Percentiles rank a stretch among this genome's conserved stretches.
phyloP scores from a whole-genome alignment of 2,113 vertebrate species.

The Ancistrus triradiatus region DNA sequence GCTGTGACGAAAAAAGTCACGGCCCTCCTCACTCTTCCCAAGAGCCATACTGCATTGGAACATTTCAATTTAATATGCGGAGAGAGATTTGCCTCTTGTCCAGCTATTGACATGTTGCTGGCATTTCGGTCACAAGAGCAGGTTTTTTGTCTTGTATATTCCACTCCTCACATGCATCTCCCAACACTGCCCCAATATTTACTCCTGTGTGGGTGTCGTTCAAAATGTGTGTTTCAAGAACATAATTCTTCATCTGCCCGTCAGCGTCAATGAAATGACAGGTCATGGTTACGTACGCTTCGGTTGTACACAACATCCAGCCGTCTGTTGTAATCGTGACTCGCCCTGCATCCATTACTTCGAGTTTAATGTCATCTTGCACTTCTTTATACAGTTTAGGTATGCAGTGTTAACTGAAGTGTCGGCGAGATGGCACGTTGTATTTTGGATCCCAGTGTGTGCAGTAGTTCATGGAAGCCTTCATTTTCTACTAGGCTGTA shows the following conservation, averaged over 20 bases:
- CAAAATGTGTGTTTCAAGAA: background rate
- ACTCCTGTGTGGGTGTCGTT: background rate
- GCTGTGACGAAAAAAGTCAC: background rate
- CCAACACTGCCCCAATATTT: slow-evolving; percentile 4
- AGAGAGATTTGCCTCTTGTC: slow-evolving; percentile 6
- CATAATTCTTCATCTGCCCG: slow-evolving; percentile 21
- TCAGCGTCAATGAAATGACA: slow-evolving; percentile 17
- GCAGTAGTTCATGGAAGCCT: slow-evolving; percentile 3
- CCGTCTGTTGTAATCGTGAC: no score
- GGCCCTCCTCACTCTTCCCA: background rate
- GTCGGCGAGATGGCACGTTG: background rate
- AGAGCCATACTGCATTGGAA: background rate
- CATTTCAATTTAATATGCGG: slow-evolving; percentile 22
- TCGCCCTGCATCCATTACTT: no score
- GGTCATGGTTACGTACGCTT: no score
- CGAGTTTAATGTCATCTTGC: no score
- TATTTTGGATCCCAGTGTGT: slow-evolving; percentile 10
- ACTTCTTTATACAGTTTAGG: slow-evolving; percentile 8
- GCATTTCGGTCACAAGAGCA: no score
- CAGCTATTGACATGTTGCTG: slow-evolving; percentile 15
- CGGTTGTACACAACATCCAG: no score
- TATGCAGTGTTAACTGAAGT: slow-evolving; percentile 8
- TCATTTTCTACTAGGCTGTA: slow-evolving; percentile 20
- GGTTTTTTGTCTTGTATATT: slow-evolving; percentile 8
- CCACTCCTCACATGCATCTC: slow-evolving; percentile 20